phyloP scores from a whole-genome alignment of 2,113 vertebrate genomes.

The Typhlomys cinereus region DNA sequence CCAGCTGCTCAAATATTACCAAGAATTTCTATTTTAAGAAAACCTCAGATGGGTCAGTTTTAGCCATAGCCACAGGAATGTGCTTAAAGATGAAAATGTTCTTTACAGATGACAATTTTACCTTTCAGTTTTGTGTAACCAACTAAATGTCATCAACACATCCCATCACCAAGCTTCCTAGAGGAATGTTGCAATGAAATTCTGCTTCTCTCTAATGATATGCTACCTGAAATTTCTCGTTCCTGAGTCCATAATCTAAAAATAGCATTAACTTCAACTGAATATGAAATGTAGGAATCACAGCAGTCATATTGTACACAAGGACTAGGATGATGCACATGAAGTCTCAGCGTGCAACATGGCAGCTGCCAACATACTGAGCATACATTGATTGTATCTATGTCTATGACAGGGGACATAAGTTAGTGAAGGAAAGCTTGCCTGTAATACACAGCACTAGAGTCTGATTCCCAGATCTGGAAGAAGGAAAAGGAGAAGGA shows the following conservation, averaged over 20 bases:
- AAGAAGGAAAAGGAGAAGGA: background rate
- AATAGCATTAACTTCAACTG: background rate
- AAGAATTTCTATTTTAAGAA: conserved; percentile 47
- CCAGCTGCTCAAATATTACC: background rate
- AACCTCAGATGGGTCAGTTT: conserved; percentile 1
- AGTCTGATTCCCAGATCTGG: background rate
- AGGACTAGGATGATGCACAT: background rate
- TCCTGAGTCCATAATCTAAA: background rate
- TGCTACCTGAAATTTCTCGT: too few species aligned
- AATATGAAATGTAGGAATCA: background rate
- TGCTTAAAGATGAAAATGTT: conserved; percentile 37
- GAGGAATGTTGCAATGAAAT: background rate
- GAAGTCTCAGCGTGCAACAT: background rate
- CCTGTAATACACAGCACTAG: background rate
- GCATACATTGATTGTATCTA: too few species aligned
- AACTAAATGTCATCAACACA: background rate
- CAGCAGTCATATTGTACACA: too few species aligned
- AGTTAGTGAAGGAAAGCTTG: too few species aligned
- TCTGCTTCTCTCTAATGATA: too few species aligned
- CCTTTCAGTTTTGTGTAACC: background rate
- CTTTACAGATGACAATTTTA: conserved; percentile 44
- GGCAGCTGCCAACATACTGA: too few species aligned
- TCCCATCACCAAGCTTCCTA: background rate
- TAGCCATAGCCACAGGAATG: conserved; percentile 19
- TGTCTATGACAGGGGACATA: background rate